These are phyloP conservation scores for Phenganax stokvisi DNA, from an alignment of 92 coral and sea anemone species.

Conservation along the genomic window DNA sequence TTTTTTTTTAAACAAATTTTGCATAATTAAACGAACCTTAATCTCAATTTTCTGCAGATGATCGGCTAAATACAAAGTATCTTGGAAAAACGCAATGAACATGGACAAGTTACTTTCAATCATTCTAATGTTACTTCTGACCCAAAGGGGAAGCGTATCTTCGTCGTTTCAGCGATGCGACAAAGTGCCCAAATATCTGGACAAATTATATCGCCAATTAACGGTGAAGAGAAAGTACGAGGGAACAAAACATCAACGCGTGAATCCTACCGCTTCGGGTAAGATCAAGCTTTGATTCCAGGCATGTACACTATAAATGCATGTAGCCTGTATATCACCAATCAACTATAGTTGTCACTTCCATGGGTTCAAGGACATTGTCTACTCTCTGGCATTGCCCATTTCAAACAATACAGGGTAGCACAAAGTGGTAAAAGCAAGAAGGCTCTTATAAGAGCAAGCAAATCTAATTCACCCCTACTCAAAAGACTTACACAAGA, in stretches of 20 bases:
- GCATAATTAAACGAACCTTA: no score
- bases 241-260: neutral
- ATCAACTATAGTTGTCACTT: no score
- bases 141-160: neutral
- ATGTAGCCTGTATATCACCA: no score
- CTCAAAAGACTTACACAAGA: no score
- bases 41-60: neutral
- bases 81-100: neutral
- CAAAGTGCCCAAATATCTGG: slow-evolving; percentile 10
- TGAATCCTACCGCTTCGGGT: neutral
- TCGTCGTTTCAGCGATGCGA: slow-evolving; percentile 5
- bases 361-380: no score
- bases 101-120: neutral
- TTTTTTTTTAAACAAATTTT: no score
- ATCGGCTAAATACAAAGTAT: neutral
- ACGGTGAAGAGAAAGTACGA: neutral
- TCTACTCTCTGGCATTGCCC: no score
- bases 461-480: no score
- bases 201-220: neutral
- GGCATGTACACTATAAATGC: no score
- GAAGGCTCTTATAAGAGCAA: no score
- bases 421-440: no score
- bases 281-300: neutral
- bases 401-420: no score
- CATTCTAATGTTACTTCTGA: neutral